phyloP scores from a whole-genome alignment of 2,113 vertebrate genomes.

The Pelecanoides urinatrix region DNA sequence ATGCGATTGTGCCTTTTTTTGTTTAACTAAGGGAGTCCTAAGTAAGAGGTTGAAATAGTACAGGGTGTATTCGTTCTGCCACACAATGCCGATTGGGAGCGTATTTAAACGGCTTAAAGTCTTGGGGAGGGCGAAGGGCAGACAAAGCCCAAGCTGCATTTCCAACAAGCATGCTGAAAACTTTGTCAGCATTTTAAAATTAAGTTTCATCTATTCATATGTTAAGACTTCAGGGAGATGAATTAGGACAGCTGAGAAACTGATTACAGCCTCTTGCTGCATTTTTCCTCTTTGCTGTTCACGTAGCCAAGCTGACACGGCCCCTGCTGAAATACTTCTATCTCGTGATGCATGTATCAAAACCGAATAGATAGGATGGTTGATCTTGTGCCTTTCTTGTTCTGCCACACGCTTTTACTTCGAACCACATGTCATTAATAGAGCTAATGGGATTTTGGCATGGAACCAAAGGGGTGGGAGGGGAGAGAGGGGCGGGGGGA shows the following conservation, averaged over 20 bases:
- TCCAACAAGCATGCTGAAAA: not conserved
- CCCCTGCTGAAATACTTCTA: not conserved
- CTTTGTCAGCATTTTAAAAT: constrained; percentile 34
- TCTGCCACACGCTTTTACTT: constrained; percentile 57
- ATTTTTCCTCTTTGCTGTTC: not conserved
- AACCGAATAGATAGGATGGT: constrained; percentile 25
- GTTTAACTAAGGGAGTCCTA: not conserved
- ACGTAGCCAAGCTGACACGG: not conserved
- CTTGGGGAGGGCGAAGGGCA: not conserved
- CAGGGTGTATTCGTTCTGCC: not conserved
- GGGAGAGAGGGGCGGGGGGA: not conserved
- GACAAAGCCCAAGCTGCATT: constrained; percentile 11
- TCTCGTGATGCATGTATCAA: constrained; percentile 53
- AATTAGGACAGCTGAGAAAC: constrained; percentile 38
- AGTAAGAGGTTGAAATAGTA: not conserved
- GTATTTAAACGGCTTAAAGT: not conserved
- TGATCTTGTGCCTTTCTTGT: constrained; percentile 64
- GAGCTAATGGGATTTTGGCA: constrained; percentile 73
- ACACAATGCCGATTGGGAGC: not conserved
- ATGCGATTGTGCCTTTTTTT: not conserved
- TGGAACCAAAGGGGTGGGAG: constrained; percentile 20
- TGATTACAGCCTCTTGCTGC: not conserved
- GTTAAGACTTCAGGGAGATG: constrained; percentile 27
- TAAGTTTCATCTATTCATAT: constrained; percentile 52
- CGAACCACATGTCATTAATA: constrained; percentile 65